Evolutionary conservation across 2,888 invertebrate species (phyloP).

Genomic region (Lepas anatifera): DNA sequence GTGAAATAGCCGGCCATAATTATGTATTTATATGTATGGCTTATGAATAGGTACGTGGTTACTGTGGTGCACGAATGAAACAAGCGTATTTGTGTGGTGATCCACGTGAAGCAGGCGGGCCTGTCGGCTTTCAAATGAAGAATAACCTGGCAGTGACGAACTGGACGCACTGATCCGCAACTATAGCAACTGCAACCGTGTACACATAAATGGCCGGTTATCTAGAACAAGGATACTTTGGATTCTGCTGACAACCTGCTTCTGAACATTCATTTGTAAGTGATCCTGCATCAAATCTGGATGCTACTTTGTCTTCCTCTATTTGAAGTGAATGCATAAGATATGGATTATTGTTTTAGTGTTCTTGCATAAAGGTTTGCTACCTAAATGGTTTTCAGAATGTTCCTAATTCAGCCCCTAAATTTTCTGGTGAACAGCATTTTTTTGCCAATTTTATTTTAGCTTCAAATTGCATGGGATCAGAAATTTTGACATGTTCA

Average conservation of each 20-base stretch:
- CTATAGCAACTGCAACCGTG: no score
- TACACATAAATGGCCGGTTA: conserved; percentile 1
- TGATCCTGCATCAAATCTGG: no score
- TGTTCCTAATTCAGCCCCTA: no score
- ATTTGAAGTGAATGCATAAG: no score
- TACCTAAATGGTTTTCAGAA: no score
- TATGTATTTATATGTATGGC: not conserved
- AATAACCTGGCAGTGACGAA: not conserved
- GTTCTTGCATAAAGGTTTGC: no score
- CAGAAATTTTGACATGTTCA: no score
- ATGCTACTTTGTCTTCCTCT: no score
- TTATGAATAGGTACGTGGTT: not conserved
- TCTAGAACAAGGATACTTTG: not conserved
- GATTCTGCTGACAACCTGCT: not conserved
- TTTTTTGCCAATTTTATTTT: no score
- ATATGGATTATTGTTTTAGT: no score
- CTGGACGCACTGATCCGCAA: not conserved
- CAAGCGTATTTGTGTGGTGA: not conserved
- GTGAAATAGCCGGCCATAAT: not conserved
- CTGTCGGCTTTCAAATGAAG: not conserved
- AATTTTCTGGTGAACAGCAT: no score
- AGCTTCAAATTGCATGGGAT: no score
- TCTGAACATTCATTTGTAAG: not conserved
- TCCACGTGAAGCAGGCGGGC: not conserved
- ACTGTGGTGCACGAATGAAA: not conserved